Conservation (phyloP, 2,113 vertebrate species). For the Heterotis niloticus region DNA sequence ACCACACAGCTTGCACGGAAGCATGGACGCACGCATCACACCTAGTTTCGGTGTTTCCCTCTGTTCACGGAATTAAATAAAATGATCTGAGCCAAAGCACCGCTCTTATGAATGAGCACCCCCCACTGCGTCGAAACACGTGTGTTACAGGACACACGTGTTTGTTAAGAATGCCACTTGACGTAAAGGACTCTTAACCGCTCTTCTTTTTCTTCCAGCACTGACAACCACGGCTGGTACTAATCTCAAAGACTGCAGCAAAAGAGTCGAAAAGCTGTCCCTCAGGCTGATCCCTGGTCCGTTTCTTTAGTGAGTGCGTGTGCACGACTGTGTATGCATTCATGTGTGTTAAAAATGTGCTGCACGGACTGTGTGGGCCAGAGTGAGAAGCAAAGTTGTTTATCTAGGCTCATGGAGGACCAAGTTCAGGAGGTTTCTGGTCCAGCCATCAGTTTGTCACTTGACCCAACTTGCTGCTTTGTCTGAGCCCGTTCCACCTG, state of each 20-base stretch:
- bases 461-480: too few relatives aligned
- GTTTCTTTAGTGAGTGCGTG: neutral
- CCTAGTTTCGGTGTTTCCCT: neutral
- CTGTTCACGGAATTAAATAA: neutral
- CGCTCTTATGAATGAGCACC: neutral
- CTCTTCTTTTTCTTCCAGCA: neutral
- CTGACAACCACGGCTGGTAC: neutral
- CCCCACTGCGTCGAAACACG: neutral
- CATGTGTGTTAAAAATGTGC: neutral
- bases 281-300: neutral
- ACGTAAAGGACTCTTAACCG: constrained; percentile 3
- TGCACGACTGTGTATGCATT: neutral
- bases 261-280: neutral
- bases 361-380: neutral
- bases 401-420: too few relatives aligned
- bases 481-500: too few relatives aligned
- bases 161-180: constrained; percentile 1
- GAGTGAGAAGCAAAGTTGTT: neutral
- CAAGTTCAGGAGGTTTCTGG: too few relatives aligned
- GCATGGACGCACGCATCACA: neutral
- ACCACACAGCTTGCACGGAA: neutral
- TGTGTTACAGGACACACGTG: neutral
- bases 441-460: too few relatives aligned
- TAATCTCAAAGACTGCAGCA: constrained; percentile 1
- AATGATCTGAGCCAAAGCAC: neutral